Base-by-base conservation (phyloP, 2,113 vertebrate genomes). In the Eidolon helvum region DNA sequence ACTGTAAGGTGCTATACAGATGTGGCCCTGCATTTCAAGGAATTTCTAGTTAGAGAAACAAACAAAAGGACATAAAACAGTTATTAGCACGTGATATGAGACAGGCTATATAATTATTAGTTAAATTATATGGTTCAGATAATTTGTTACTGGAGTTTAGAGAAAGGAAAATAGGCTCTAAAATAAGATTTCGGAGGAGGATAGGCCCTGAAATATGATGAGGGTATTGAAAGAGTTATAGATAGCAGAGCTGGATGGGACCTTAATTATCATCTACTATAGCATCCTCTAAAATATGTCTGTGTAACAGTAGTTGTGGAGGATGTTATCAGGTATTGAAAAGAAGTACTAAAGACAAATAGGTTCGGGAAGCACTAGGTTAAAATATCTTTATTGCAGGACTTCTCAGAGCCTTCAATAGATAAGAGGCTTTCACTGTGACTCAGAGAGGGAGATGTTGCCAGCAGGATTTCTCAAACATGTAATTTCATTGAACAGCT, bases 31-130 rank as follows among this genome's bases (percentile, higher is more conserved):
- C n/a, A 75, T 30, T 22, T 84, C 43, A 45, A 18, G 84, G 11
- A 88, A 78, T 57, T 55, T 92, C 66, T 86, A 78, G 38, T 91
- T 77, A 68, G 35, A 94, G 28, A 84, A 78, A 53, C 53, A 88
- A 69, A 35, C 7, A 87, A 83, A 72, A 72, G 35, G 72, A 68
- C 21, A 12, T n/a, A 68, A 86, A 89, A 69, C 35, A 55, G 50
- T 84, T 71, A 59, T 84, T 71, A 38, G n/a, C 30, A 66, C 38
- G 50, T 82, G 38, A n/a, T 35, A 35, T 26, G 48, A 95, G 28
- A 69, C 68, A 91, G 57, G 26, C 59, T 57, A 30, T 59, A 3
- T 59, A 89, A 28, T 89, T 85, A 92, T 63, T 43, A 48, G 11
- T 89, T 94, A 35, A 57, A 43, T 50, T 85, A 35, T 50, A 35